These are phyloP conservation scores for Rhodeus uyekii DNA, from an alignment of 2,797 vertebrate genomes.

Conservation along the genomic window DNA sequence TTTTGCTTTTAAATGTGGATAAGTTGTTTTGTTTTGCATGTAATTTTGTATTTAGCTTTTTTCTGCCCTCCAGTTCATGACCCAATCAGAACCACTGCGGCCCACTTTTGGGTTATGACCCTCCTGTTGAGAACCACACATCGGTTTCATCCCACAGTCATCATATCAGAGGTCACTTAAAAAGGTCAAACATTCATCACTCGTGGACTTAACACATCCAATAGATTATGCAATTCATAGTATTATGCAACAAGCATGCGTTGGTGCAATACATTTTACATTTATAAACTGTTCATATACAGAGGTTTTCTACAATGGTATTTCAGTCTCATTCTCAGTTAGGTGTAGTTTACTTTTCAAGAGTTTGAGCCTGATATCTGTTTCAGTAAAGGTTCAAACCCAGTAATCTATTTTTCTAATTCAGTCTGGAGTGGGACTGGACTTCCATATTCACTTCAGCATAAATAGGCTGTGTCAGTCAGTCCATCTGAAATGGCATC, in stretches of 20 bases:
- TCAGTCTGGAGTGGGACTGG: not conserved
- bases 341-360: not conserved
- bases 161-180: not conserved
- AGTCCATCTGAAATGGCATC: not conserved
- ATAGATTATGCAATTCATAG: not conserved
- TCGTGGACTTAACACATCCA: not conserved
- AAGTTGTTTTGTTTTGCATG: not conserved
- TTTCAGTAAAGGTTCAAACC: not conserved
- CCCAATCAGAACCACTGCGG: constrained; percentile 3
- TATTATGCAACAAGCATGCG: constrained; percentile 2
- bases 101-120: not conserved
- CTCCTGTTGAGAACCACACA: not conserved
- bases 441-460: not conserved
- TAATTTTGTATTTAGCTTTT: not conserved
- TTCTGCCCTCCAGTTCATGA: not conserved
- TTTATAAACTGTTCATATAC: not conserved
- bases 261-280: not conserved
- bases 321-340: not conserved
- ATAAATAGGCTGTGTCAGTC: not conserved
- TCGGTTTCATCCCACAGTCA: not conserved
- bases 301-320: not conserved
- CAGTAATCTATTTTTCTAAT: not conserved
- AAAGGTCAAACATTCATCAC: not conserved
- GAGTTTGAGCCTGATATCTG: not conserved
- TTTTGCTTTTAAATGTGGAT: not conserved